Conservation (phyloP, 2,888 invertebrate genomes). For the Dasypolia templi region DNA sequence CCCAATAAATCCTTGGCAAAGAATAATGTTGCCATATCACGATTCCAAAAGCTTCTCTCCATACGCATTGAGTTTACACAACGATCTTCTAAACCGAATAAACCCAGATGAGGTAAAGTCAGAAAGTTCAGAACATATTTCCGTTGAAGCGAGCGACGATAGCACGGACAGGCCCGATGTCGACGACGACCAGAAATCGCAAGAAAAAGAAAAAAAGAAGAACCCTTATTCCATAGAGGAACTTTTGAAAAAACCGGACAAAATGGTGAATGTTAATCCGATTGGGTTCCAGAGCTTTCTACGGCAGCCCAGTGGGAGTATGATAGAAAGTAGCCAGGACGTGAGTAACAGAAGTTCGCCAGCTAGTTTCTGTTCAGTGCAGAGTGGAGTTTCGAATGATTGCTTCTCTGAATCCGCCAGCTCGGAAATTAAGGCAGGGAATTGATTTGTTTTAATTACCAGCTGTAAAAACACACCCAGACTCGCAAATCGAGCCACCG, state of each 20-base stretch:
- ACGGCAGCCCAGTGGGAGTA: conserved; percentile 91
- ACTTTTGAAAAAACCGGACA: conserved; percentile 94
- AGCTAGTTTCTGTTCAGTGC: conserved; percentile 85
- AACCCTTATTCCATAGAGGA: conserved; percentile 97
- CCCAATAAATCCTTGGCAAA: conserved; percentile 90
- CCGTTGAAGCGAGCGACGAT: conserved; percentile 91
- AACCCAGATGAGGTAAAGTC: conserved; percentile 85
- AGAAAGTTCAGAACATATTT: conserved; percentile 86
- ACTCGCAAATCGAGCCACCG: too few species aligned
- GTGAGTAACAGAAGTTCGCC: conserved; percentile 86
- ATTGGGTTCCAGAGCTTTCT: conserved; percentile 85
- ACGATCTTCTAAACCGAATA: conserved; percentile 82
- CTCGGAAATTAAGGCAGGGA: conserved; percentile 85
- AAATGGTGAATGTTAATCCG: conserved; percentile 85
- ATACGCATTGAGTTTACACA: conserved; percentile 82
- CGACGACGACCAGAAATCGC: conserved; percentile 80
- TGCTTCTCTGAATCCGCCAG: conserved; percentile 82
- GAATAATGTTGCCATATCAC: conserved; percentile 90
- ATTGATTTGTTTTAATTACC: conserved; percentile 67
- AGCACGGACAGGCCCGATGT: conserved; percentile 90
- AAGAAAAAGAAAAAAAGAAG: conserved; percentile 91
- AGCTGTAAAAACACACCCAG: neutral
- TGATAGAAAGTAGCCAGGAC: conserved; percentile 86
- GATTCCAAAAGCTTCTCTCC: conserved; percentile 84
- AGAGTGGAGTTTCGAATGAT: conserved; percentile 85